Evolutionary conservation across 2,797 vertebrate species (phyloP).

Genomic region (Somateria mollissima): DNA sequence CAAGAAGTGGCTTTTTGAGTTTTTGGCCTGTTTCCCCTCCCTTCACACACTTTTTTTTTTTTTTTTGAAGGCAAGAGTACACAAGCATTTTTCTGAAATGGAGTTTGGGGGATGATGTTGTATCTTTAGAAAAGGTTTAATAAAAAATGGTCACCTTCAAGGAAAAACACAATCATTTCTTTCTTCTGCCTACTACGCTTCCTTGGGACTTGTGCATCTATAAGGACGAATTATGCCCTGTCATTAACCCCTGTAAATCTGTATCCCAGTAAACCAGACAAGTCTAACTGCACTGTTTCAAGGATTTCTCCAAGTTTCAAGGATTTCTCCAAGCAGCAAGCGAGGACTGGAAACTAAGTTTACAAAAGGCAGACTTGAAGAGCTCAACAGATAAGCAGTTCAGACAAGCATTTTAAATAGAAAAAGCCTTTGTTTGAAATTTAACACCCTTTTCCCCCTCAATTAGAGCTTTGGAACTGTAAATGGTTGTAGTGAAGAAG

Average conservation of each 20-base stretch:
- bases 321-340: not conserved
- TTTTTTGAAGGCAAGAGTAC: not conserved
- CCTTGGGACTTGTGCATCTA: not conserved
- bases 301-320: not conserved
- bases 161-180: not conserved
- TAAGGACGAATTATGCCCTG: not conserved
- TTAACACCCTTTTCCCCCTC: conserved; percentile 27
- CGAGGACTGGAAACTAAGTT: not conserved
- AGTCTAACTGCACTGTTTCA: not conserved
- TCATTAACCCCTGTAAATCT: not conserved
- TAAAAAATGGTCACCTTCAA: not conserved
- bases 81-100: not conserved
- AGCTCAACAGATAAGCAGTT: conserved; percentile 37
- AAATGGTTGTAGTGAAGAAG: not conserved
- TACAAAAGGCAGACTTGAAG: not conserved
- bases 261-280: not conserved
- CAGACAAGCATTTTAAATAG: not conserved
- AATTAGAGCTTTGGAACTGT: conserved; percentile 39
- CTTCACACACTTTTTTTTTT: not conserved
- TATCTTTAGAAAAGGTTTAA: not conserved
- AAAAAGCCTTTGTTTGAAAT: conserved; percentile 50
- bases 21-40: not conserved
- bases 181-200: not conserved
- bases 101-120: not conserved
- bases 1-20: not conserved